Evolutionary conservation across 2,113 vertebrate species (phyloP).

Genomic region (Cottus gobio): DNA sequence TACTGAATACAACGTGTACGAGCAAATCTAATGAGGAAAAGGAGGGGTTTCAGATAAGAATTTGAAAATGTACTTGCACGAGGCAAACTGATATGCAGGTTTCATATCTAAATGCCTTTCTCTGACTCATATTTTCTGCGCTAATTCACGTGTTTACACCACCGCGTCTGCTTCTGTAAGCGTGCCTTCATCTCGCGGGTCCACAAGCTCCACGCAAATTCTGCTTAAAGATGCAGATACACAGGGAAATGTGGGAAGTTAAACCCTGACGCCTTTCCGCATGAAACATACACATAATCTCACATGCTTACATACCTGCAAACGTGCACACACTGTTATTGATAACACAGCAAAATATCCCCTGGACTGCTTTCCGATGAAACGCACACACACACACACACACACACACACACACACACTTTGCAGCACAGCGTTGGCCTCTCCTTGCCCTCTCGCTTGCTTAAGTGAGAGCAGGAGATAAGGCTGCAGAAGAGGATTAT

Average conservation of each 20-base stretch:
- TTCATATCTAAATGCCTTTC: background rate
- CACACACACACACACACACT: background rate
- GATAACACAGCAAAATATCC: background rate
- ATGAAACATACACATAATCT: background rate
- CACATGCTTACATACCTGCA: background rate
- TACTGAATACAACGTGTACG: background rate
- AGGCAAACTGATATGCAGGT: background rate
- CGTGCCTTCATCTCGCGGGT: background rate
- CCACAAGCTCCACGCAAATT: background rate
- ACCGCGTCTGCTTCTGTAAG: background rate
- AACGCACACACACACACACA: background rate
- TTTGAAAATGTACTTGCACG: background rate
- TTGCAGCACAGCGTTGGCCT: conserved; percentile 1
- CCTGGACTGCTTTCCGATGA: too few relatives aligned
- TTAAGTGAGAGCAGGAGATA: conserved; percentile 61
- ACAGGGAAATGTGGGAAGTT: too few relatives aligned
- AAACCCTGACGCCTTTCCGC: fast-evolving
- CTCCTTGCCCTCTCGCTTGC: conserved; percentile 16
- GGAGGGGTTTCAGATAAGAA: background rate
- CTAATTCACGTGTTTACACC: background rate
- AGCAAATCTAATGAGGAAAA: background rate
- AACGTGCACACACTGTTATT: background rate
- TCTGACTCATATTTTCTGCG: background rate
- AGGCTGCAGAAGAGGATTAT: conserved; percentile 65
- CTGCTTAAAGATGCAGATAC: background rate